Evolutionary conservation across 2,888 invertebrate species (phyloP).

Genomic region (Eilema sororculum): DNA sequence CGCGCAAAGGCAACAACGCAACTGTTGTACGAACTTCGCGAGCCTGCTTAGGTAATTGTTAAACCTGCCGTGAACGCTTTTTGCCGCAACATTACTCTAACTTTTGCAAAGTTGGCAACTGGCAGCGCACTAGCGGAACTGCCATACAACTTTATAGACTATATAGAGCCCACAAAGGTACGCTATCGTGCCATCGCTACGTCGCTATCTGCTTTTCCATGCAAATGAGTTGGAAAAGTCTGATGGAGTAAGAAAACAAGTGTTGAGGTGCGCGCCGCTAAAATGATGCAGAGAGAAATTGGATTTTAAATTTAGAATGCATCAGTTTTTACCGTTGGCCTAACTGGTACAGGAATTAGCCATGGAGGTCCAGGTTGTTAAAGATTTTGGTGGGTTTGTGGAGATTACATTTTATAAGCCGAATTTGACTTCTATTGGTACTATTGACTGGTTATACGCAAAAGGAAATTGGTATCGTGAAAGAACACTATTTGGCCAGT

Average conservation of each 20-base stretch:
- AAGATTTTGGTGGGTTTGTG: too few species aligned
- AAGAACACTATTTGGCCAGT: too few species aligned
- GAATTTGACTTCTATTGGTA: too few species aligned
- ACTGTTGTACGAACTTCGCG: constrained; percentile 67
- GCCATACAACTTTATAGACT: constrained; percentile 78
- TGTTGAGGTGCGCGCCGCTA: constrained; percentile 52
- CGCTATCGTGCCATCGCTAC: constrained; percentile 79
- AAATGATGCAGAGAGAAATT: constrained; percentile 57
- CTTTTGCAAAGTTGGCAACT: constrained; percentile 80
- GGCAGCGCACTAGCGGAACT: constrained; percentile 69
- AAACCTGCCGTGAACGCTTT: constrained; percentile 84
- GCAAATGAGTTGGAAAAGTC: constrained; percentile 87
- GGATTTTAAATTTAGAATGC: constrained; percentile 13
- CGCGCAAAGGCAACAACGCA: constrained; percentile 66
- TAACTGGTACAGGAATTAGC: background rate
- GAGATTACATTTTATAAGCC: too few species aligned
- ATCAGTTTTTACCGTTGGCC: too few species aligned
- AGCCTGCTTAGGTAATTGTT: constrained; percentile 85
- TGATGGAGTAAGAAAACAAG: constrained; percentile 81
- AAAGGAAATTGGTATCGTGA: too few species aligned
- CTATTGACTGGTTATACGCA: too few species aligned
- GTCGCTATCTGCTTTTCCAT: constrained; percentile 85
- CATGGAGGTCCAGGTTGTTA: too few species aligned
- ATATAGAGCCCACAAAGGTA: constrained; percentile 83
- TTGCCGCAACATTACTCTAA: constrained; percentile 84